Evolutionary conservation across 1,140 invertebrate genomes (phyloP).

Genomic region (Brachystomella parvula): DNA sequence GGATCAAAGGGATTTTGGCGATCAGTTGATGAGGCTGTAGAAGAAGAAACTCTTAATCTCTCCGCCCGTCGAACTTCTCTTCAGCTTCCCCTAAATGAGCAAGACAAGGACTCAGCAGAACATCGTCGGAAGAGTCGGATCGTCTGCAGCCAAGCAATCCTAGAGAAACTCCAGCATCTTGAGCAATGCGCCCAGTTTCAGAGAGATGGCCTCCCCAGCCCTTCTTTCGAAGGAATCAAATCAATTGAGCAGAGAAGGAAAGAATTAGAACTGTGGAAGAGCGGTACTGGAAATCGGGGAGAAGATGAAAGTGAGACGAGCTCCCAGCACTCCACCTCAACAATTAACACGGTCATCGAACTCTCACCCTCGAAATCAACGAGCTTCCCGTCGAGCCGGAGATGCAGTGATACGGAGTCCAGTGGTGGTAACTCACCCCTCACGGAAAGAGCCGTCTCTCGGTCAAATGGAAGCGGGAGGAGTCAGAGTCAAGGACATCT

Average conservation of each 20-base stretch:
- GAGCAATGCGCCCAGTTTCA: slow-evolving; percentile 39
- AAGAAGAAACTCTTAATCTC: not conserved
- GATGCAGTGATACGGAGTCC: slow-evolving; percentile 33
- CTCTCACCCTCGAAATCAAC: slow-evolving; percentile 28
- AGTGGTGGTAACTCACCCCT: slow-evolving; percentile 34
- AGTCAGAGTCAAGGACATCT: slow-evolving; percentile 20
- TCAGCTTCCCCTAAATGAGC: not conserved
- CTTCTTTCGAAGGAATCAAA: slow-evolving; percentile 36
- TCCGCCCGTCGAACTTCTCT: not conserved
- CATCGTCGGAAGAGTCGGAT: slow-evolving; percentile 21
- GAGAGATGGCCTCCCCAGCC: slow-evolving; percentile 31
- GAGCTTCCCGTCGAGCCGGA: slow-evolving; percentile 24
- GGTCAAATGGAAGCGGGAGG: slow-evolving; percentile 20
- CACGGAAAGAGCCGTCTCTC: slow-evolving; percentile 32
- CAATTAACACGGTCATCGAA: slow-evolving; percentile 45
- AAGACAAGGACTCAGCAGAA: not conserved
- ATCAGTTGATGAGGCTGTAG: not conserved
- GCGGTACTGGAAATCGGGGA: slow-evolving; percentile 27
- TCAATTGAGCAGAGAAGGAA: slow-evolving; percentile 39
- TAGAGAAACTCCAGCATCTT: slow-evolving; percentile 39
- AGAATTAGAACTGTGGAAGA: slow-evolving; percentile 40
- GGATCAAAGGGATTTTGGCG: not conserved
- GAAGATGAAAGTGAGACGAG: slow-evolving; percentile 46
- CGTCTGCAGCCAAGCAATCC: slow-evolving; percentile 37
- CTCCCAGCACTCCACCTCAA: slow-evolving; percentile 45